Base-by-base conservation (phyloP, 2,797 vertebrate species). In the Myotis pilosus region DNA sequence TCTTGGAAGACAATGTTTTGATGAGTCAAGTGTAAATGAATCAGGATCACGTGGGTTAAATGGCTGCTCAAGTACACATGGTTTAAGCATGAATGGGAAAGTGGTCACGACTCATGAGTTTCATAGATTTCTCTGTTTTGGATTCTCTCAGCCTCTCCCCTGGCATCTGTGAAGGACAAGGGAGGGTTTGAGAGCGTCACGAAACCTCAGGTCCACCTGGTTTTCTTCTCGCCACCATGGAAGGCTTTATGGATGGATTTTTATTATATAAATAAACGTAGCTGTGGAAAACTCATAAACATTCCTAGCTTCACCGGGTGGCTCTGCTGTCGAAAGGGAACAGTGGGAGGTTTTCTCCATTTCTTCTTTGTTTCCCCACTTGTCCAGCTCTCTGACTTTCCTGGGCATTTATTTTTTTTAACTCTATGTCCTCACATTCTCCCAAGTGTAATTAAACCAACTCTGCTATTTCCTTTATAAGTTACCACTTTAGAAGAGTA, bases 1-100 rank as follows among this genome's bases (percentile, higher is more conserved):
- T 79, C 78, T 82, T 85, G 81, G 89, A 76, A 95, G 92, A 87
- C 60, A 79, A 6, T 55, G 60, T 93, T 96, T 96, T 89, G 87
- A 95, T 90, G 81, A 88, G 33, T 51, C 28, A 6, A 79, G 68
- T 6, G 4, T 78, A 95, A 96, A 88, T 51, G 82, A 76, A 90
- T 95, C 90, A 71, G 78, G 44, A 55, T 92, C 92, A 82, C 79
- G 44, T 74, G 84, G 49, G 20, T 60, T 69, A 60, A 2, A 74
- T 85, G 94, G 94, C 62, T 86, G 47, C 12, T 89, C 79, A 78
- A 94, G 87, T 30, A 22, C 47, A 93, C 30, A 20, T 44, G 89
- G 64, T 88, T 87, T 87, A 66, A 92, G 64, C 47, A 33, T 36
- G 90, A 94, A 87, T 87, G 85, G 88, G 91, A 96, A 96, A 93